phyloP scores from a whole-genome alignment of 2,888 invertebrate species.

The Lymantria monacha region DNA sequence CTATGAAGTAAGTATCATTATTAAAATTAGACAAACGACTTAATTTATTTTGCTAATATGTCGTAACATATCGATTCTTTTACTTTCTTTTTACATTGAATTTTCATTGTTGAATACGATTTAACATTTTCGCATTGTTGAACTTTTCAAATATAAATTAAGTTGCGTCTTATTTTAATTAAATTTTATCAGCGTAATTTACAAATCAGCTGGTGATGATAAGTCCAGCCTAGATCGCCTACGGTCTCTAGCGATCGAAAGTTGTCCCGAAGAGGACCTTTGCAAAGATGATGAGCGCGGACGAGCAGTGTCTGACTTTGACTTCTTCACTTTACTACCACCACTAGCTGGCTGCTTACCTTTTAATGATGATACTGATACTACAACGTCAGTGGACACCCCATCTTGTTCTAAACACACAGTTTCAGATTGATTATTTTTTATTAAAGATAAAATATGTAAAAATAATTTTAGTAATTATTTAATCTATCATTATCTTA shows the following conservation, averaged over 20 bases:
- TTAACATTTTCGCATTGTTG: too few species aligned
- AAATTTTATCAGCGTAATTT: conserved; percentile 21
- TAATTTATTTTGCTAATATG: too few species aligned
- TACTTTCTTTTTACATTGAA: too few species aligned
- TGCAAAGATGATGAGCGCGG: conserved; percentile 71
- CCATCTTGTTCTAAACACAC: conserved; percentile 64
- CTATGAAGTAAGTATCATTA: too few species aligned
- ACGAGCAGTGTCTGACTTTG: conserved; percentile 66
- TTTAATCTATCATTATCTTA: too few species aligned
- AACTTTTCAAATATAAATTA: neutral
- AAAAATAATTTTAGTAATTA: too few species aligned
- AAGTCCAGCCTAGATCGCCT: conserved; percentile 70
- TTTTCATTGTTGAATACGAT: too few species aligned
- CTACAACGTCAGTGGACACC: conserved; percentile 63
- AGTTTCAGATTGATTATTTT: too few species aligned
- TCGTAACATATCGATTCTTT: too few species aligned
- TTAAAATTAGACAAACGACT: too few species aligned
- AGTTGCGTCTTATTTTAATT: neutral
- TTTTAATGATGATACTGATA: conserved; percentile 72
- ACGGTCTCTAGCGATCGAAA: conserved; percentile 62
- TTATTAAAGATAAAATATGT: too few species aligned
- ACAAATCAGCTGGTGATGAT: conserved; percentile 65
- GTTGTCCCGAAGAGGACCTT: conserved; percentile 70
- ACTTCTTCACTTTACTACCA: conserved; percentile 74
- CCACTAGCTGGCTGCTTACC: conserved; percentile 77